Evolutionary conservation across 1,140 invertebrate genomes (phyloP).

Genomic region (Euura lappo): DNA sequence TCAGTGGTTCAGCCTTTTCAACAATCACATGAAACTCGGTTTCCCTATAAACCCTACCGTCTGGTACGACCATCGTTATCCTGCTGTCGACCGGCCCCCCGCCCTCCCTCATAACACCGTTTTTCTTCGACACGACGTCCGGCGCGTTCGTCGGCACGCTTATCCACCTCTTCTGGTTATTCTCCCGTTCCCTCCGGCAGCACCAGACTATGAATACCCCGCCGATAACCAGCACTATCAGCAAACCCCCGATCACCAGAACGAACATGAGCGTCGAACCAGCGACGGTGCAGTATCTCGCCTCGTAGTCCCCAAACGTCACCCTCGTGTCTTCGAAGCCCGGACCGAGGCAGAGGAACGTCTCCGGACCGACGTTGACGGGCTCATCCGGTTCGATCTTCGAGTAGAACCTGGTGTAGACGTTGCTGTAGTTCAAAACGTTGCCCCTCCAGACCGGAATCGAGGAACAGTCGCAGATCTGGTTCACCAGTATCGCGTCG

Average conservation of each 20-base stretch:
- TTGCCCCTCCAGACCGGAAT: constrained; percentile 54
- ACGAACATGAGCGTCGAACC: constrained; percentile 46
- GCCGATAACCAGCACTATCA: constrained; percentile 31
- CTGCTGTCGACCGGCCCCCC: constrained; percentile 49
- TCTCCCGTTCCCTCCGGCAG: constrained; percentile 34
- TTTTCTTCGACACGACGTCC: constrained; percentile 52
- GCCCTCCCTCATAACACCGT: constrained; percentile 45
- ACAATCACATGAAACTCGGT: constrained; percentile 85
- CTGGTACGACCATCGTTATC: constrained; percentile 74
- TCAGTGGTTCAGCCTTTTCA: constrained; percentile 79
- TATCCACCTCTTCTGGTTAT: constrained; percentile 52
- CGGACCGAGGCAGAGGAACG: constrained; percentile 46
- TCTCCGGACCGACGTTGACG: constrained; percentile 42
- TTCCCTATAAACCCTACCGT: constrained; percentile 80
- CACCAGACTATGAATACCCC: constrained; percentile 44
- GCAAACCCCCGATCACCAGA: constrained; percentile 33
- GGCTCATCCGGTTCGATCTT: constrained; percentile 25
- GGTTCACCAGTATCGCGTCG: constrained; percentile 66
- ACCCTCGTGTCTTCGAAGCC: constrained; percentile 25
- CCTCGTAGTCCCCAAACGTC: constrained; percentile 47
- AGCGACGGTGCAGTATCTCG: constrained; percentile 41
- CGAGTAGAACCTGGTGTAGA: constrained; percentile 41
- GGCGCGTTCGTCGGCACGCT: constrained; percentile 58
- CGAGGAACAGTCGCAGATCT: constrained; percentile 65
- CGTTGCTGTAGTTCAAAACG: constrained; percentile 54